Base-by-base conservation (phyloP, 2,888 invertebrate species). In the Tethea ocularis region DNA sequence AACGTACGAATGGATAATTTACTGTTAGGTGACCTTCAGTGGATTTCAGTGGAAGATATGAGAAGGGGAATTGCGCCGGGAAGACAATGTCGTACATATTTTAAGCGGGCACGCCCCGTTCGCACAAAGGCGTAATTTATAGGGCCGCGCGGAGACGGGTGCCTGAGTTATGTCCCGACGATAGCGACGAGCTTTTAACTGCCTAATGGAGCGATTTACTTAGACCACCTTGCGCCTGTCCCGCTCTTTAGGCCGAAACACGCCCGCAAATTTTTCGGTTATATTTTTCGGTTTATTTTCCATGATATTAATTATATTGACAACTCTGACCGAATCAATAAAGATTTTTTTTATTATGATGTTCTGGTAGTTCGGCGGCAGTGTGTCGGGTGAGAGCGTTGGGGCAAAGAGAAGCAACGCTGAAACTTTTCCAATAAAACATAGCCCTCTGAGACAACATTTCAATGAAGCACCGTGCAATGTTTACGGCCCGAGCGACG, bases 181-280 rank as follows among this genome's bases (percentile, higher is more conserved):
- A 93, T 92, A 91, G 90, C 90, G 89, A 91, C 89, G 92, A 90
- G 92, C 92, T 93, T 92, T 93, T 92, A 92, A 92, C 93, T 92
- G 90, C 88, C 88, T 91, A 92, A 91, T 92, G 91, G 91, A 88
- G 90, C 91, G 92, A 92, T 92, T 92, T 90, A 91, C 88, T 88
- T 83, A 82, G 81, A 87, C 88, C 88, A 89, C 88, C 90, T 91
- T 88, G 84, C 82, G 84, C 84, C 84, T 84, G 83, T 83, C 85
- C 72, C 78, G 74, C 82, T 84, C 87, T 87, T 88, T 86, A 86
- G 84, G 78, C 78, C 75, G 77, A 74, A 79, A 77, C 33, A 20
- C 54, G 20, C 15, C 33, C 29, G 72, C 68, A 73, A 72, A 74
- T 72, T 74, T 76, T 74, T 70, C 66, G 15, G 10, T 20, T 46